phyloP scores from a whole-genome alignment of 1,140 invertebrate genomes.

The Nylanderia fulva region DNA sequence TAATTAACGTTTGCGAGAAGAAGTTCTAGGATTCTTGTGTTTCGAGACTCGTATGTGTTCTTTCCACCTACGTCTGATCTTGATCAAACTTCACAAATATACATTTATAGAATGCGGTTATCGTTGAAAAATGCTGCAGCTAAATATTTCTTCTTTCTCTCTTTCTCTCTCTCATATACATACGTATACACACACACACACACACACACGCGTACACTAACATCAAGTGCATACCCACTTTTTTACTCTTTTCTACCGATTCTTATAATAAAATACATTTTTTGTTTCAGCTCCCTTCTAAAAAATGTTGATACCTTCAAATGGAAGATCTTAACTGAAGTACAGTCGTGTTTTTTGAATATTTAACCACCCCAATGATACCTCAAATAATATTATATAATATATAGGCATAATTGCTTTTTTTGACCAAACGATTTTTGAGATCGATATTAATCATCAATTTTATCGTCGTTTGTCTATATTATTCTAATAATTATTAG shows the following conservation, averaged over 20 bases:
- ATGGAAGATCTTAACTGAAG: background rate
- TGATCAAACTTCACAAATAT: background rate
- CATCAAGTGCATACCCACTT: background rate
- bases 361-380: constrained; percentile 43
- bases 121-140: background rate
- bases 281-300: background rate
- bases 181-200: too few relatives aligned
- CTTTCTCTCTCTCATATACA: too few relatives aligned
- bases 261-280: background rate
- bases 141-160: too few relatives aligned
- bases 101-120: background rate
- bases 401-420: constrained; percentile 74
- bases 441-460: constrained; percentile 64
- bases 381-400: constrained; percentile 71
- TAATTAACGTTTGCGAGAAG: constrained; percentile 82
- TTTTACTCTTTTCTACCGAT: background rate
- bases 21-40: constrained; percentile 71
- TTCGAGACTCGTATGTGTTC: constrained; percentile 60
- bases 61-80: constrained; percentile 17
- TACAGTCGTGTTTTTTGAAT: background rate
- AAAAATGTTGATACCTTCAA: too few relatives aligned
- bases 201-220: background rate
- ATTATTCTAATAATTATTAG: too few relatives aligned
- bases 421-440: constrained; percentile 33
- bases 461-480: constrained; percentile 61